Conservation (phyloP, 2,113 vertebrate species). For the Hippocampus barbouri region DNA sequence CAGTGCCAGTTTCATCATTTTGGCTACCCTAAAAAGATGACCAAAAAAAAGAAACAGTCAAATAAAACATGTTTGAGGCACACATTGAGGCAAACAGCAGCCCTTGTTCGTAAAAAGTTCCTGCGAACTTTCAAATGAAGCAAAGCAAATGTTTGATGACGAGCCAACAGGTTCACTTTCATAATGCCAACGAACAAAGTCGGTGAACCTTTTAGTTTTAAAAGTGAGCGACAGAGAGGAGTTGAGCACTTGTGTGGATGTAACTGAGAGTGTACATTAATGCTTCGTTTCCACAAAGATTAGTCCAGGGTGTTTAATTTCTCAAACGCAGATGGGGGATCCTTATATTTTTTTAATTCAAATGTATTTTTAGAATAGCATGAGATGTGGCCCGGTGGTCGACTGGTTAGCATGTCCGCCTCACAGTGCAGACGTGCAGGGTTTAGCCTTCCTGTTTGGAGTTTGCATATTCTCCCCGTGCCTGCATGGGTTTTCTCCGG, state of each 20-base stretch:
- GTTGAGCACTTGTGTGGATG: not conserved
- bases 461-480: too few relatives aligned
- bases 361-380: not conserved
- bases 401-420: too few relatives aligned
- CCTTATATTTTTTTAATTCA: not conserved
- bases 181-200: slow-evolving; percentile 60
- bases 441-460: too few relatives aligned
- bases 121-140: slow-evolving; percentile 52
- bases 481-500: too few relatives aligned
- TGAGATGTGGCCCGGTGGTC: too few relatives aligned
- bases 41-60: slow-evolving; percentile 12
- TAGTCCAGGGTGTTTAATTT: not conserved
- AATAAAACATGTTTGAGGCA: slow-evolving; percentile 9
- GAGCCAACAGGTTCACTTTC: slow-evolving; percentile 57
- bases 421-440: too few relatives aligned
- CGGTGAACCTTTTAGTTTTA: slow-evolving; percentile 62
- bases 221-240: slow-evolving; percentile 36
- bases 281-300: not conserved
- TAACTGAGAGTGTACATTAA: not conserved
- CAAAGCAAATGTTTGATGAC: slow-evolving; percentile 51
- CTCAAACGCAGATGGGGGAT: not conserved
- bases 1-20: slow-evolving; percentile 91
- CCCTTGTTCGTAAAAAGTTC: slow-evolving; percentile 20
- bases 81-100: slow-evolving; percentile 1
- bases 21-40: slow-evolving; percentile 83